Conservation (phyloP, 2,888 invertebrate genomes). For the Chloromyia formosa region DNA sequence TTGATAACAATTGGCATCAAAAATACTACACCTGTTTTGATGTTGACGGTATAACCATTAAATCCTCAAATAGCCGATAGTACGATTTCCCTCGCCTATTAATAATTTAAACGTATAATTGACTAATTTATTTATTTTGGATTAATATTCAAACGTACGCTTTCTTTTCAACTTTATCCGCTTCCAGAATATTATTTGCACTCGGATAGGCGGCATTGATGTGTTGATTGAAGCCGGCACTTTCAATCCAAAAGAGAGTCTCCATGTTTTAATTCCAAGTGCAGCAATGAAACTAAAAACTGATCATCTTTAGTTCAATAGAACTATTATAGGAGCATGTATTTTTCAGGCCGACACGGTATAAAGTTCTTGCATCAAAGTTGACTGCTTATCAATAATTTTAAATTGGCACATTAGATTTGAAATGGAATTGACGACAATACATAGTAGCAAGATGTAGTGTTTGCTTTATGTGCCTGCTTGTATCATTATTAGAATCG, state of each 20-base stretch:
- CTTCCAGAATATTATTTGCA: neutral
- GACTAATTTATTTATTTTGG: neutral
- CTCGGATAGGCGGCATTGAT: slow-evolving; percentile 16
- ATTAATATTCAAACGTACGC: neutral
- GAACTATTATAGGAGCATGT: too few relatives aligned
- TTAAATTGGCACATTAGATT: too few relatives aligned
- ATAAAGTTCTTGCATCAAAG: too few relatives aligned
- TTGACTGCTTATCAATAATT: too few relatives aligned
- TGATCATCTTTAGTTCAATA: neutral
- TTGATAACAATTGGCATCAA: too few relatives aligned
- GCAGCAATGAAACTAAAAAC: neutral
- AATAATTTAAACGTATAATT: neutral
- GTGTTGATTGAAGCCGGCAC: slow-evolving; percentile 29
- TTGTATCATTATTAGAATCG: too few relatives aligned
- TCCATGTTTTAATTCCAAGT: slow-evolving; percentile 20
- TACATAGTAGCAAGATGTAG: too few relatives aligned
- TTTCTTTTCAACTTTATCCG: neutral
- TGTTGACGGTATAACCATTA: neutral
- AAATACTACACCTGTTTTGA: slow-evolving; percentile 1
- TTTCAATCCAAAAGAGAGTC: slow-evolving; percentile 13
- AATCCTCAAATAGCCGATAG: neutral
- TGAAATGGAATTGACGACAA: too few relatives aligned
- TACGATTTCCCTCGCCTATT: neutral
- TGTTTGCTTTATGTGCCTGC: too few relatives aligned
- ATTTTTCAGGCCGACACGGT: too few relatives aligned